Base-by-base conservation (phyloP, 2,113 vertebrate genomes). In the Sylvietta virens region DNA sequence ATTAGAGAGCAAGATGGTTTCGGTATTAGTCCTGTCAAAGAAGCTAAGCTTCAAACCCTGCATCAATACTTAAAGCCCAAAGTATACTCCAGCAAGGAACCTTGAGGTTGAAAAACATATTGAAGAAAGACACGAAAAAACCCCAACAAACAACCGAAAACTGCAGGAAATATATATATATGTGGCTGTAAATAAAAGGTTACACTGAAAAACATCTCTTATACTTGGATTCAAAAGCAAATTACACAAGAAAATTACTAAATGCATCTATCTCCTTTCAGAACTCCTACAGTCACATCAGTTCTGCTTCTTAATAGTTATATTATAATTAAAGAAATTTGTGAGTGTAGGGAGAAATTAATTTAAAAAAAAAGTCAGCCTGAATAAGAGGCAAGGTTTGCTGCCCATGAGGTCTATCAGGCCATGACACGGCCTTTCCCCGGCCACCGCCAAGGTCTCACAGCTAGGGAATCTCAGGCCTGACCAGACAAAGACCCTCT, bases 401-500 rank as follows among this genome's bases (percentile, higher is more conserved):
- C 72, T 42, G 76, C 7, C 76, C 6, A 9, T 7, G 80, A 81
- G 77, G 50, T 35, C 82, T 71, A 61, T 56, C 76, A 90, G 70
- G 61, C 82, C 80, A 13, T 45, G 69, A 72, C 93, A 91, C 48
- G 47, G 85, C 62, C 58, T 90, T 22, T 85, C 64, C 69, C 51
- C 11, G 30, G 60, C 83, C 51, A 70, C 23, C 19, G 53, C 82
- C 69, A 19, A 90, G 72, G 67, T 66, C 70, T 53, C 74, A 27
- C 24, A 10, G 86, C 74, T 62, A 8, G 58, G 48, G 27, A 47
- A 58, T 58, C 70, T 83, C 78, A 37, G 56, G 85, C 74, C 64
- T n/a, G 72, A 57, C 81, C 92, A 93, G 85, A 95, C 94, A 95
- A 95, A 95, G 90, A 80, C 57, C 80, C 13, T 27, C 48, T 91